Base-by-base conservation (phyloP, 1,140 invertebrate genomes). In the Lepidurus arcticus region DNA sequence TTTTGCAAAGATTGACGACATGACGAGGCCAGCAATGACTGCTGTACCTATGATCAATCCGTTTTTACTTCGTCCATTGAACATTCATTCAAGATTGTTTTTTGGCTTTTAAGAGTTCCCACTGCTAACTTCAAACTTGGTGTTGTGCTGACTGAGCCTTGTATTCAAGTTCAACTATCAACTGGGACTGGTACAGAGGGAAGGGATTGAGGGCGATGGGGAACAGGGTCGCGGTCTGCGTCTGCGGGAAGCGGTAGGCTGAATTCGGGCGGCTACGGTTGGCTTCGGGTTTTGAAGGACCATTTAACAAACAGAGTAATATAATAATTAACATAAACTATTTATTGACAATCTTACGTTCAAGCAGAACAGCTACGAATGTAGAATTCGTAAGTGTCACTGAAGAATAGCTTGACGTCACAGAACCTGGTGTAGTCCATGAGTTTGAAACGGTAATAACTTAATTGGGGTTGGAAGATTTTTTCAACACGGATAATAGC, bases 231-330 rank as follows among this genome's bases (percentile, higher is more conserved):
- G n/a, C n/a, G n/a, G n/a, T n/a, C n/a, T n/a, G n/a, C n/a, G n/a
- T n/a, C n/a, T n/a, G n/a, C n/a, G n/a, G n/a, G n/a, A n/a, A n/a
- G n/a, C n/a, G n/a, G n/a, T n/a, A n/a, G n/a, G n/a, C n/a, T n/a
- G n/a, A n/a, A n/a, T n/a, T n/a, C n/a, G n/a, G n/a, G n/a, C n/a
- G n/a, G n/a, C n/a, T n/a, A n/a, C n/a, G n/a, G n/a, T n/a, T n/a
- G n/a, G n/a, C n/a, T n/a, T n/a, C n/a, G n/a, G n/a, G n/a, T 47
- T 47, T 47, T 47, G 45, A 47, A 47, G 45, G 45, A 47, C 45
- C 45, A 47, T 4, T 47, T 47, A 47, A 47, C 45, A 11, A 47
- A 47, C 45, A 47, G 45, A 47, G 45, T 47, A 47, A 47, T 1
- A 4, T 47, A 47, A 47, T 47, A 47, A 16, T 47, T 9, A 47